Percentiles rank a stretch among this genome's conserved stretches.
Conservation (phyloP, 30 jellyfish, hydroid and myxozoan genomes). For the Cassiopea andromeda region DNA sequence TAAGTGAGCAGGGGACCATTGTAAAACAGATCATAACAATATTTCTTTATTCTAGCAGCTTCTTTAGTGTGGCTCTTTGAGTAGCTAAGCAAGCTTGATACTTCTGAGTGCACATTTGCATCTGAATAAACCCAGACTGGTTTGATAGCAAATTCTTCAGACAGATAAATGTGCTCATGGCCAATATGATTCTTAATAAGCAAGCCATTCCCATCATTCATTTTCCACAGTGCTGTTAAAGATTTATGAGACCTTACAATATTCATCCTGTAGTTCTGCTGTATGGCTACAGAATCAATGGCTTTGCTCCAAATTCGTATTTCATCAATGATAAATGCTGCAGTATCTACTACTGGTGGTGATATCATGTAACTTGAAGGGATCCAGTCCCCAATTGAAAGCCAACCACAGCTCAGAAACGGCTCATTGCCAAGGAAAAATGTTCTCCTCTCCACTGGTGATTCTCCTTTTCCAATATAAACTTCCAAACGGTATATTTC, state of each 20-base stretch:
- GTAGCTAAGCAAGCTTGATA: background rate
- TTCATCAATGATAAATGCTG: constrained; percentile 44
- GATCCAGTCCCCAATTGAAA: constrained; percentile 61
- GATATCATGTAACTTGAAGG: constrained; percentile 25
- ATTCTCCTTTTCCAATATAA: background rate
- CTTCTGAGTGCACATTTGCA: background rate
- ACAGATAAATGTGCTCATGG: constrained; percentile 39
- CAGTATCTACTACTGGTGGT: constrained; percentile 39
- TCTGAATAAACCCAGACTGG: constrained; percentile 60
- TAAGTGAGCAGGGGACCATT: background rate
- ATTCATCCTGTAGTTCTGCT: constrained; percentile 59
- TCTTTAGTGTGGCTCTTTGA: background rate
- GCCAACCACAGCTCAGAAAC: constrained; percentile 49
- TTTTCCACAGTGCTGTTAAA: constrained; percentile 54
- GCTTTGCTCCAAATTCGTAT: constrained; percentile 53
- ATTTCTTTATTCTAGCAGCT: background rate
- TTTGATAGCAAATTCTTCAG: constrained; percentile 33
- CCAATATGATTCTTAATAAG: constrained; percentile 19
- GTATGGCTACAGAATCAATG: constrained; percentile 53
- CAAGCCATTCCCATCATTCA: constrained; percentile 46
- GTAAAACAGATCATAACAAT: constrained; percentile 32
- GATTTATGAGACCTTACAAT: constrained; percentile 32
- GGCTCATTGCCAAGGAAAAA: constrained; percentile 18
- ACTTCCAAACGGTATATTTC: constrained; percentile 28
- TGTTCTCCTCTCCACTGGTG: constrained; percentile 38